A percentile compares a stretch with the other conserved stretches of the same genome.
These are phyloP conservation scores for Felis chaus DNA, from an alignment of 2,113 vertebrate genomes.

Conservation along the genomic window DNA sequence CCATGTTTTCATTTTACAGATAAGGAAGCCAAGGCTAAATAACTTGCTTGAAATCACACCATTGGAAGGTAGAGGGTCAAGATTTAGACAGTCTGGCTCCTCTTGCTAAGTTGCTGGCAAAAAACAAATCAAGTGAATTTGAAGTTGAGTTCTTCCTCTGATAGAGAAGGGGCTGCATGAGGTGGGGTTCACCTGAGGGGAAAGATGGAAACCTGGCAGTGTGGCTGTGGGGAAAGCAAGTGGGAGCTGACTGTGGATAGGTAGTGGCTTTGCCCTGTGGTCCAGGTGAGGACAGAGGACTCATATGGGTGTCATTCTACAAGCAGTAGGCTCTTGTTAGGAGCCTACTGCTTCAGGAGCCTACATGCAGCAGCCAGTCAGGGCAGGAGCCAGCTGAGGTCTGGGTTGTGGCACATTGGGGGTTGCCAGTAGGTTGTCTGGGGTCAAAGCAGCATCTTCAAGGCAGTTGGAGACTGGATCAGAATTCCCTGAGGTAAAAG, in stretches of 20 bases:
- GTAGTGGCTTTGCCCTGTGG: background rate
- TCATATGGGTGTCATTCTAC: background rate
- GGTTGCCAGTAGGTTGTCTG: background rate
- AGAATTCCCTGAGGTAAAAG: background rate
- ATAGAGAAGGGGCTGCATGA: background rate
- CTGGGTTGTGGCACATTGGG: background rate
- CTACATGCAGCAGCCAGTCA: accelerated
- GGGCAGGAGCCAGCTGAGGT: background rate
- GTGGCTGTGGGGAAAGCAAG: background rate
- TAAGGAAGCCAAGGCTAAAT: background rate
- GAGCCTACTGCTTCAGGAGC: accelerated
- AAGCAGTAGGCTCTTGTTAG: background rate
- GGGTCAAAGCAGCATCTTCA: background rate
- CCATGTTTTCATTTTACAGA: background rate
- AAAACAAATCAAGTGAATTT: background rate
- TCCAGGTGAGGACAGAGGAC: background rate
- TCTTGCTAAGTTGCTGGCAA: background rate
- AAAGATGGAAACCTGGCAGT: background rate
- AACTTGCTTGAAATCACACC: background rate
- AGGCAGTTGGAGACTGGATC: background rate
- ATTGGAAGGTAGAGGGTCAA: background rate
- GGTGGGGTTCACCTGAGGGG: background rate
- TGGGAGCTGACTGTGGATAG: background rate
- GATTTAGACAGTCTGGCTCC: background rate
- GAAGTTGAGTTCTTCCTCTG: background rate